A percentile compares a stretch with the other conserved stretches of the same genome.
phyloP scores from a whole-genome alignment of 2,797 vertebrate species.

The Spinibarbus caldwelli region DNA sequence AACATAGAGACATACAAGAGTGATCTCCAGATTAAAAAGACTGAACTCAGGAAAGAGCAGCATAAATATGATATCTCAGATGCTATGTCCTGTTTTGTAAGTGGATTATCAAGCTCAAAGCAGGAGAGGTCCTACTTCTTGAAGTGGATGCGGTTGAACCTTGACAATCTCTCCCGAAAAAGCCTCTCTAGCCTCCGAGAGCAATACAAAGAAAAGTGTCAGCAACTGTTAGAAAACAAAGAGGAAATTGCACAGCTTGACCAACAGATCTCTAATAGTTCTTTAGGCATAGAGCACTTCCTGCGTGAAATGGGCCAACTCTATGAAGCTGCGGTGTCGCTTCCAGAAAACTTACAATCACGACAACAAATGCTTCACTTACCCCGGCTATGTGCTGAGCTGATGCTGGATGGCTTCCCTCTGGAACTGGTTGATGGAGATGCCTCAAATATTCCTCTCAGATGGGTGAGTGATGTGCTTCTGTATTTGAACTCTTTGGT shows the following conservation, averaged over 20 bases:
- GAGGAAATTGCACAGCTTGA: slow-evolving; percentile 67
- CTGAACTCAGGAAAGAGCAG: slow-evolving; percentile 67
- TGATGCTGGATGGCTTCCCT: slow-evolving; percentile 79
- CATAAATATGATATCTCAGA: slow-evolving; percentile 61
- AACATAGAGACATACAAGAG: slow-evolving; percentile 69
- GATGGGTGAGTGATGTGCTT: slow-evolving; percentile 78
- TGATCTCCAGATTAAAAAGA: slow-evolving; percentile 60
- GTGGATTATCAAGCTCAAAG: slow-evolving; percentile 63
- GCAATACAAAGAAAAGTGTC: slow-evolving; percentile 68
- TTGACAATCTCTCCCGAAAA: slow-evolving; percentile 71
- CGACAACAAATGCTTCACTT: slow-evolving; percentile 71
- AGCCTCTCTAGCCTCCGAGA: slow-evolving; percentile 67
- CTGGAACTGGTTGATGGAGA: slow-evolving; percentile 83
- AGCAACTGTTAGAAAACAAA: slow-evolving; percentile 58
- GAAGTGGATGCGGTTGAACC: slow-evolving; percentile 80
- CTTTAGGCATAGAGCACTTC: slow-evolving; percentile 81
- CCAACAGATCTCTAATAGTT: slow-evolving; percentile 72
- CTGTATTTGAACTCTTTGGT: slow-evolving; percentile 71
- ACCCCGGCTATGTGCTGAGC: slow-evolving; percentile 73
- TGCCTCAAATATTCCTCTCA: slow-evolving; percentile 79
- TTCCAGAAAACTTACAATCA: slow-evolving; percentile 53
- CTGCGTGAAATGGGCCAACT: slow-evolving; percentile 83
- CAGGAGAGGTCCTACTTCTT: slow-evolving; percentile 77
- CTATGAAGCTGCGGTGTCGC: slow-evolving; percentile 77
- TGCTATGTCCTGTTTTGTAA: slow-evolving; percentile 74